phyloP scores from a whole-genome alignment of 2,888 invertebrate genomes.

The Eilema depressum region DNA sequence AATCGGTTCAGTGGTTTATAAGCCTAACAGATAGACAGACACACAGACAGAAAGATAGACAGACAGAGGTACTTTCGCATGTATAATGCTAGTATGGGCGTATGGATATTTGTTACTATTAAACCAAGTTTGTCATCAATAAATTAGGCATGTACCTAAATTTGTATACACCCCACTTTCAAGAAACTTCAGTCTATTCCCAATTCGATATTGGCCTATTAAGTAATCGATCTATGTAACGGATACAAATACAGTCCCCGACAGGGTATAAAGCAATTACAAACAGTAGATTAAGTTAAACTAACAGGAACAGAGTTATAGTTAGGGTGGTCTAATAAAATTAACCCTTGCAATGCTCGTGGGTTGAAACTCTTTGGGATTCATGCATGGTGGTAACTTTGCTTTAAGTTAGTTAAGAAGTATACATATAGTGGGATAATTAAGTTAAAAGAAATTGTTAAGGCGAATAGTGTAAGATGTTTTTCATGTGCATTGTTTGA shows the following conservation, averaged over 20 bases:
- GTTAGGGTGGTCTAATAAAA: conserved; percentile 46
- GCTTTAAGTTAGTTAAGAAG: conserved; percentile 1
- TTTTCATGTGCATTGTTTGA: too few species aligned
- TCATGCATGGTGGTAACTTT: conserved; percentile 6
- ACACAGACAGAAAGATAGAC: too few species aligned
- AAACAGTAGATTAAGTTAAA: conserved; percentile 48
- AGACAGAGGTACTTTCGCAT: too few species aligned
- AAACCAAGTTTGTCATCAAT: neutral
- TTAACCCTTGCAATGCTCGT: conserved; percentile 47
- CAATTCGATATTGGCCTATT: neutral
- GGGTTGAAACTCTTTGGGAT: conserved; percentile 20
- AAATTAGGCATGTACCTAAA: neutral
- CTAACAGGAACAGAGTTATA: conserved; percentile 48
- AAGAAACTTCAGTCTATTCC: neutral
- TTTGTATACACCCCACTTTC: neutral
- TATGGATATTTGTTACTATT: too few species aligned
- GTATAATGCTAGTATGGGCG: too few species aligned
- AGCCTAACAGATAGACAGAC: too few species aligned
- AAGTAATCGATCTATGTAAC: conserved; percentile 26
- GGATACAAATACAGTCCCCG: conserved; percentile 26
- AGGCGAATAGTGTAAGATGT: neutral
- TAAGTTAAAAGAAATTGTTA: neutral
- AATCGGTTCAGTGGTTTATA: too few species aligned
- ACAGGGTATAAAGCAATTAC: conserved; percentile 46
- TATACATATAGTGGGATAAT: neutral